phyloP scores from a whole-genome alignment of 2,888 invertebrate species.

The Anticlea derivata region DNA sequence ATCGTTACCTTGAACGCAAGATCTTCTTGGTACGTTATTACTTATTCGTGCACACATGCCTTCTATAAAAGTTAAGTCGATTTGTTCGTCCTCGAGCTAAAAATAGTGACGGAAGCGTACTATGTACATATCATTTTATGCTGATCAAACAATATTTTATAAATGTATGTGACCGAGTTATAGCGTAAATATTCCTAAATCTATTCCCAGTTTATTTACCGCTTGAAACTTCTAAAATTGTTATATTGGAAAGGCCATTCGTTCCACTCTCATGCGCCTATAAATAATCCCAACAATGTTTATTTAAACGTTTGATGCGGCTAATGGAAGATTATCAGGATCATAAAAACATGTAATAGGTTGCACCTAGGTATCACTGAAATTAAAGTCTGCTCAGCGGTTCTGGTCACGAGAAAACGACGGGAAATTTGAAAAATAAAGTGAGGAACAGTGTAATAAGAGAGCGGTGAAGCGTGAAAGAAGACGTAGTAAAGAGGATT shows the following conservation, averaged over 20 bases:
- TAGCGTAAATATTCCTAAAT: slow-evolving; percentile 23
- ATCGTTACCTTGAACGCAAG: slow-evolving; percentile 31
- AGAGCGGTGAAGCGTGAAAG: too few relatives aligned
- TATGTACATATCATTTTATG: slow-evolving; percentile 57
- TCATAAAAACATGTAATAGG: slow-evolving; percentile 36
- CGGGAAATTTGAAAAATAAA: too few relatives aligned
- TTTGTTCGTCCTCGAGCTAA: slow-evolving; percentile 53
- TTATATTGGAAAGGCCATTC: slow-evolving; percentile 23
- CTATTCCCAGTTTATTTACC: slow-evolving; percentile 19
- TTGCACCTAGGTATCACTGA: too few relatives aligned
- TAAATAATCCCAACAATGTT: slow-evolving; percentile 36
- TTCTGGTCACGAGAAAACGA: too few relatives aligned
- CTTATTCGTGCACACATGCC: slow-evolving; percentile 37
- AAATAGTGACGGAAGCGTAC: slow-evolving; percentile 63
- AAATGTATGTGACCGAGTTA: slow-evolving; percentile 41
- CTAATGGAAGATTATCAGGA: slow-evolving; percentile 40
- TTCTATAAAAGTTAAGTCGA: slow-evolving; percentile 48
- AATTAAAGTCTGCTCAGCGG: too few relatives aligned
- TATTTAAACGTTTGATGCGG: slow-evolving; percentile 38
- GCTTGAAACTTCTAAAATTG: slow-evolving; percentile 13
- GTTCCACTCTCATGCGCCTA: slow-evolving; percentile 27
- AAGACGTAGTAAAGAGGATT: too few relatives aligned
- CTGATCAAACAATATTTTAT: slow-evolving; percentile 58
- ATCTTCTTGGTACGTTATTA: slow-evolving; percentile 24
- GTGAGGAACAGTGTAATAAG: too few relatives aligned